phyloP scores from a whole-genome alignment of 2,888 invertebrate genomes.

The Heliconius aoede region DNA sequence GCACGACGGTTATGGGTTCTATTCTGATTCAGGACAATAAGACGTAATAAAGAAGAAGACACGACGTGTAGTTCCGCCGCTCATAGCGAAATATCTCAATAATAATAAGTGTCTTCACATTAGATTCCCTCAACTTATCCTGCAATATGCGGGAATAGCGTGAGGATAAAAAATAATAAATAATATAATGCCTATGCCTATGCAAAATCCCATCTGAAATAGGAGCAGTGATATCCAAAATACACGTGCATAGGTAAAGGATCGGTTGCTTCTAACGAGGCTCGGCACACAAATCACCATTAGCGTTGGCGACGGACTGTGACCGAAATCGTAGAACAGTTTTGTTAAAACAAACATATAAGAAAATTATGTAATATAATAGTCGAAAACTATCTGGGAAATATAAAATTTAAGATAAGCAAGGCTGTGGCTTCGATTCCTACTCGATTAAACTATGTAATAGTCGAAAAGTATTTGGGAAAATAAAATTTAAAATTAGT shows the following conservation, averaged over 20 bases:
- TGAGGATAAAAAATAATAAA: not conserved
- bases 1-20: not conserved
- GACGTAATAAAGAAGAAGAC: no score
- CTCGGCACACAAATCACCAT: conserved; percentile 78
- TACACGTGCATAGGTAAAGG: conserved; percentile 46
- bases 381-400: not conserved
- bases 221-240: conserved; percentile 28
- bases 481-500: not conserved
- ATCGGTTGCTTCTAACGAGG: conserved; percentile 72
- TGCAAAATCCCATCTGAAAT: not conserved
- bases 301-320: conserved; percentile 66
- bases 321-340: conserved; percentile 40
- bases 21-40: not conserved
- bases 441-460: no score
- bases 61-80: not conserved
- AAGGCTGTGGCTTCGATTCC: not conserved
- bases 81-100: not conserved
- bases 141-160: no score
- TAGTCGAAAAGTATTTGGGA: not conserved
- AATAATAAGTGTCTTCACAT: no score
- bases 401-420: not conserved
- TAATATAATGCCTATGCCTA: not conserved
- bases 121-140: no score
- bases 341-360: not conserved
- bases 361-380: not conserved